Base-by-base conservation (phyloP, 1,140 invertebrate genomes). In the Dinothrombium tinctorium region DNA sequence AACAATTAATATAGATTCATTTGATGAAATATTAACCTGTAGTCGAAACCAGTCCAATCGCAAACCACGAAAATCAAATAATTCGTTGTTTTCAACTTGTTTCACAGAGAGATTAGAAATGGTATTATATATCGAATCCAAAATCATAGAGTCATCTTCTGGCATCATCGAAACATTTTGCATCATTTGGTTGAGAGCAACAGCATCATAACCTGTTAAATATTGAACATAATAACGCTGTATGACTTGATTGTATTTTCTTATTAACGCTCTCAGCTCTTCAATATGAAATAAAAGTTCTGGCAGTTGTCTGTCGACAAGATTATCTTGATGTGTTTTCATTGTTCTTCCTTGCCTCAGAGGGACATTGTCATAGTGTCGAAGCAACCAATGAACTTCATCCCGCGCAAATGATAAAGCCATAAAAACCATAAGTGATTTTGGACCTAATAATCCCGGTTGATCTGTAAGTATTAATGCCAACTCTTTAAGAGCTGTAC, bases 201-300 rank as follows among this genome's bases (percentile, higher is more conserved):
- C 76, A 24, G 87, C 80, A 67, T 99, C 92, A 62, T 83, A 95
- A 8, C 86, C 83, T 23, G 78, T 74, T 24, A 99, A 62, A 66
- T 89, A 96, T 59, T 95, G 89, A 17, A 95, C 76, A 60, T 95
- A 96, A 60, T 98, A 99, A 44, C 87, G 66, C 58, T 96, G 87
- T 62, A 98, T 79, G 2, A 98, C 87, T 67, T 92, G 81, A 50
- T 77, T 84, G 56, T 94, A 90, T 56, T 92, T 92, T 40, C 82
- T 67, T 4, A 92, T 78, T 32, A 95, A 54, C 26, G 79, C 83
- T 56, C 87, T 68, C 20, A 98, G 59, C 62, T 99, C 92, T 59
- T 95, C 87, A 71, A 96, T 94, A 50, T 96, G 86, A 58, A 96
- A 98, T 1, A 99, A 60, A 20, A 99, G 61, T 63, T 99, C 94